Conservation (phyloP, 2,888 invertebrate genomes). For the Chymomyza amoena region DNA sequence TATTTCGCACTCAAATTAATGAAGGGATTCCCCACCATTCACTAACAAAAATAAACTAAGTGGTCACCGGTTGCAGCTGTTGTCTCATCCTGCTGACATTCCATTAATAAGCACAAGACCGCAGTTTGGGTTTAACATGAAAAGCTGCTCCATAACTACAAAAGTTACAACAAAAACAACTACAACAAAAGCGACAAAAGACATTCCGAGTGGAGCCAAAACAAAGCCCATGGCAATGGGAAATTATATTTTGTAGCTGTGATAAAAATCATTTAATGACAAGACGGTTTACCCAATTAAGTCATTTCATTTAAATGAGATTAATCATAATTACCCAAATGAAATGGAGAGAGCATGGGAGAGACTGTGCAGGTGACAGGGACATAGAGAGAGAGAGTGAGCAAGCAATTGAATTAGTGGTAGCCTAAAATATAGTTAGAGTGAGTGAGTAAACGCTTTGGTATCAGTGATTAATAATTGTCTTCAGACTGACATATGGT, state of each 20-base stretch:
- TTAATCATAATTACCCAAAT: conserved; percentile 66
- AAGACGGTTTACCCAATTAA: conserved; percentile 65
- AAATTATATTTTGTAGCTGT: conserved; percentile 50
- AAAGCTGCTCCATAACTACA: background rate
- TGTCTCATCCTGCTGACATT: background rate
- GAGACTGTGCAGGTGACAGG: background rate
- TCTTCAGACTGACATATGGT: background rate
- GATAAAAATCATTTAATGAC: conserved; percentile 75
- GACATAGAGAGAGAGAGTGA: no score
- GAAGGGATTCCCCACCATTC: background rate
- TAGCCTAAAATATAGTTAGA: background rate
- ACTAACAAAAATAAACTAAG: background rate
- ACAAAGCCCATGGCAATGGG: conserved; percentile 4
- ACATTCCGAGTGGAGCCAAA: conserved; percentile 10
- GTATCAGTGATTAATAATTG: background rate
- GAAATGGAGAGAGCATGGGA: background rate
- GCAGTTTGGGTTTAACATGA: background rate
- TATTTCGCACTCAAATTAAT: background rate
- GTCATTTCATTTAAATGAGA: conserved; percentile 73
- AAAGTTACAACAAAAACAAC: background rate
- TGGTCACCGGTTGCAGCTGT: background rate
- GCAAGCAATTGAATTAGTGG: background rate
- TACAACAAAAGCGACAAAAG: background rate
- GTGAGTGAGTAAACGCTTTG: background rate
- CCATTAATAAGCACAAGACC: background rate